Conservation (phyloP, 1,140 invertebrate genomes). For the Drosophila gunungcola region DNA sequence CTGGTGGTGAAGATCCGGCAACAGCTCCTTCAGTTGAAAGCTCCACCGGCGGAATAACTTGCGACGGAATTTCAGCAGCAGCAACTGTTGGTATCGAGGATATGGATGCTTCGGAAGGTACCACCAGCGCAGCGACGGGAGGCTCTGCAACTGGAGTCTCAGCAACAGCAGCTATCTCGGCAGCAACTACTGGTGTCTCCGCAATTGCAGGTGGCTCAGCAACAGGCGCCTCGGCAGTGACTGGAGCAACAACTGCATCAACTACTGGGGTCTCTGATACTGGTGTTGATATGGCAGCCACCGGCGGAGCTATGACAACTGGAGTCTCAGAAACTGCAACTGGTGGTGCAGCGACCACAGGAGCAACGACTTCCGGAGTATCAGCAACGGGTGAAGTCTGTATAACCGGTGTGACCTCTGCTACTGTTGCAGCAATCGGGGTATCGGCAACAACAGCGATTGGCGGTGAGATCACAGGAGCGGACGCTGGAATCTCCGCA, state of each 20-base stretch:
- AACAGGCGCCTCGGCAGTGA: neutral
- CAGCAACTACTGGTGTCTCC: neutral
- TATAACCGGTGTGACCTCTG: neutral
- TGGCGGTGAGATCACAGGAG: no score
- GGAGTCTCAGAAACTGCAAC: neutral
- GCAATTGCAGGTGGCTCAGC: neutral
- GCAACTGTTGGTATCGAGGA: no score
- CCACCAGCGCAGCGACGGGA: neutral
- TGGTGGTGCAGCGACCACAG: neutral
- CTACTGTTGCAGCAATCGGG: no score
- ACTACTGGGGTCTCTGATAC: no score
- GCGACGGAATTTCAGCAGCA: neutral
- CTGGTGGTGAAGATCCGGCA: neutral
- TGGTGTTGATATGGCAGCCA: neutral
- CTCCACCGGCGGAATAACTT: neutral
- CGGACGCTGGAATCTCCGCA: no score
- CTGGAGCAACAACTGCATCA: neutral
- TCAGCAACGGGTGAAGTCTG: neutral
- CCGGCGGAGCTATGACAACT: neutral
- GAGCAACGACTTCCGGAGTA: neutral
- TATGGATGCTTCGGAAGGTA: neutral
- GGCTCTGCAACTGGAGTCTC: neutral
- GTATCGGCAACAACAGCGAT: no score
- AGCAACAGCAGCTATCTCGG: neutral
- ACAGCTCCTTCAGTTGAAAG: neutral